Evolutionary conservation across 2,888 invertebrate species (phyloP).

Genomic region (Amorpha juglandis): DNA sequence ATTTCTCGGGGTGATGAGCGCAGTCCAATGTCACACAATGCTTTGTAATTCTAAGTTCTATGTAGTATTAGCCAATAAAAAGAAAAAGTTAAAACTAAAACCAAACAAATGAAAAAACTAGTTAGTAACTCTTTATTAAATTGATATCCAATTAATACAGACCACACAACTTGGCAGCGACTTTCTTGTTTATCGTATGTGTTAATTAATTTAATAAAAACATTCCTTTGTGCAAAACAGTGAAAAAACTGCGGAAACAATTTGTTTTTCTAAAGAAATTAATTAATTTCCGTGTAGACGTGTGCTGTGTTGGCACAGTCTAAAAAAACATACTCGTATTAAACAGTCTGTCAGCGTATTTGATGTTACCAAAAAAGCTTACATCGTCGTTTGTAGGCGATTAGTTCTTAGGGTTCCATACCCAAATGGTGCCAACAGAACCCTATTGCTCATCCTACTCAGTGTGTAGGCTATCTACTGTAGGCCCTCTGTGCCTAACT

Average conservation of each 20-base stretch:
- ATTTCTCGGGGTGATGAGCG: no score
- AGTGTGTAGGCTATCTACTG: no score
- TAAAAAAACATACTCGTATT: not conserved
- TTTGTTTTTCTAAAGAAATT: constrained; percentile 53
- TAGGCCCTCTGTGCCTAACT: no score
- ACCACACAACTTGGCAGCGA: constrained; percentile 7
- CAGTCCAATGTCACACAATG: no score
- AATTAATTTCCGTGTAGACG: constrained; percentile 46
- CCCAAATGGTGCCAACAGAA: no score
- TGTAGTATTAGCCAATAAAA: no score
- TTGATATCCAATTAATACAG: constrained; percentile 3
- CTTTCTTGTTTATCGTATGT: constrained; percentile 32
- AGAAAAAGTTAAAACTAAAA: not conserved
- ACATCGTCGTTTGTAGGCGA: no score
- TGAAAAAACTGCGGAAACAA: constrained; percentile 40
- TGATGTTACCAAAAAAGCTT: not conserved
- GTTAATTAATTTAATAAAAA: constrained; percentile 42
- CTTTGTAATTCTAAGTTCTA: no score
- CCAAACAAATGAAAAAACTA: not conserved
- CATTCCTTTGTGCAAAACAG: constrained; percentile 36
- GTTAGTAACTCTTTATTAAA: not conserved
- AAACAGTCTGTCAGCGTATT: not conserved
- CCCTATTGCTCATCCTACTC: no score
- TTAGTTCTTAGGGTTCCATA: no score
- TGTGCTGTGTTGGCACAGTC: not conserved